Conservation (phyloP, 2,888 invertebrate species). For the Aspidiotus rigidus region DNA sequence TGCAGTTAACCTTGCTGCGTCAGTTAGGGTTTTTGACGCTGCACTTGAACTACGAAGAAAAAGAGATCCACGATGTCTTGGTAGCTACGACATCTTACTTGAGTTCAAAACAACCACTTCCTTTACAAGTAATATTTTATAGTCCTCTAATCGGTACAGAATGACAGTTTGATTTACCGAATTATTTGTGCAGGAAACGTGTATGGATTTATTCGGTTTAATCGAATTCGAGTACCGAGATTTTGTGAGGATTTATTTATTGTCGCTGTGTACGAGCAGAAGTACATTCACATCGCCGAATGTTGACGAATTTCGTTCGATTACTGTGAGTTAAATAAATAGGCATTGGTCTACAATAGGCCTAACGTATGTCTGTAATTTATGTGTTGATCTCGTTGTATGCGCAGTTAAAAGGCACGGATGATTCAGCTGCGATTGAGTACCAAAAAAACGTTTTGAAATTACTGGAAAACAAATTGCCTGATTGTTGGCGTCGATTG, state of each 20-base stretch:
- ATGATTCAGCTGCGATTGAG: too few species aligned
- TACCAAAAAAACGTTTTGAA: too few species aligned
- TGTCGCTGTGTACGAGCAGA: conserved; percentile 18
- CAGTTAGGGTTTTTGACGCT: conserved; percentile 38
- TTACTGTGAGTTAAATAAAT: too few species aligned
- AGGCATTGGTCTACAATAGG: too few species aligned
- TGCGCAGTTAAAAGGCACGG: too few species aligned
- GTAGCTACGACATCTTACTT: conserved; percentile 48
- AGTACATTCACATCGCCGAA: too few species aligned
- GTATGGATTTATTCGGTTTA: conserved; percentile 49
- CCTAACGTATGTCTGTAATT: too few species aligned
- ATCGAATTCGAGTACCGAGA: conserved; percentile 47
- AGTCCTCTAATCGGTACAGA: neutral
- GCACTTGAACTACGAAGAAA: conserved; percentile 38
- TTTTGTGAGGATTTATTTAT: conserved; percentile 40
- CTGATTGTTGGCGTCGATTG: too few species aligned
- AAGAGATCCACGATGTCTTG: conserved; percentile 43
- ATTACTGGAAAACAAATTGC: too few species aligned
- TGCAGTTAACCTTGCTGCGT: conserved; percentile 38
- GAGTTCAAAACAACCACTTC: conserved; percentile 52
- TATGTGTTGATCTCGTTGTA: too few species aligned
- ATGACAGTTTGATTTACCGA: neutral
- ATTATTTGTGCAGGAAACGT: conserved; percentile 45
- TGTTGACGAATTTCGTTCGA: too few species aligned
- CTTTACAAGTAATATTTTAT: conserved; percentile 51